phyloP scores from a whole-genome alignment of 2,888 invertebrate genomes.

The Cosmorhoe ocellata region DNA sequence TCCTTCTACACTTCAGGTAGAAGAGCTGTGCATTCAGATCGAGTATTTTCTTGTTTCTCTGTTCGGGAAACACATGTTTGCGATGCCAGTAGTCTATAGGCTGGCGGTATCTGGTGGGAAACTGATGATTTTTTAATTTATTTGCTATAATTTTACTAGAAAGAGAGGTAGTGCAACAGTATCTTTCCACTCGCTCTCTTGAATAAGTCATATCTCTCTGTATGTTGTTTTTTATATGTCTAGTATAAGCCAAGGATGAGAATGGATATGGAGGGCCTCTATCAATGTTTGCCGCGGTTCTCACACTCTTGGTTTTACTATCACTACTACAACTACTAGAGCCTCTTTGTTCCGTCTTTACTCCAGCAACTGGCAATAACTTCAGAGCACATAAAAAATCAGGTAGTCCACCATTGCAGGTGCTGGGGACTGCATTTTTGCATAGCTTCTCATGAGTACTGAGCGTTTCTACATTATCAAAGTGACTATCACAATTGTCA shows the following conservation, averaged over 20 bases:
- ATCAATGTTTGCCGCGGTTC: conserved; percentile 63
- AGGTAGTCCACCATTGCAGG: conserved; percentile 55
- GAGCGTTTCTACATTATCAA: conserved; percentile 75
- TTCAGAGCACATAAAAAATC: conserved; percentile 71
- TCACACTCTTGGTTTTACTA: conserved; percentile 53
- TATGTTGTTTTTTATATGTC: conserved; percentile 58
- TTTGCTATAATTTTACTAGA: conserved; percentile 61
- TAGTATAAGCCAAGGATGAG: conserved; percentile 72
- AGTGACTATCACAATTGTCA: conserved; percentile 89
- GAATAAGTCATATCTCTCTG: conserved; percentile 62
- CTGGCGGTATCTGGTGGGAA: conserved; percentile 67
- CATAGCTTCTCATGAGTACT: conserved; percentile 75
- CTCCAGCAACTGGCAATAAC: conserved; percentile 48
- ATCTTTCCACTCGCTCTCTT: conserved; percentile 71
- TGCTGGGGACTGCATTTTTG: conserved; percentile 56
- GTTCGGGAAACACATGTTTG: conserved; percentile 65
- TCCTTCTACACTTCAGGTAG: conserved; percentile 74
- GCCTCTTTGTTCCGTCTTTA: conserved; percentile 33
- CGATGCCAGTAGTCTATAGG: conserved; percentile 77
- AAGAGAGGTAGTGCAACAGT: conserved; percentile 59
- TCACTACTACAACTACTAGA: conserved; percentile 41
- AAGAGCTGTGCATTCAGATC: conserved; percentile 75
- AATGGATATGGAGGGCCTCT: conserved; percentile 75
- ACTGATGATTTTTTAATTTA: conserved; percentile 66
- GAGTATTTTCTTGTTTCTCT: conserved; percentile 68